Base-by-base conservation (phyloP, 1,140 invertebrate genomes). In the Saccostrea echinata region DNA sequence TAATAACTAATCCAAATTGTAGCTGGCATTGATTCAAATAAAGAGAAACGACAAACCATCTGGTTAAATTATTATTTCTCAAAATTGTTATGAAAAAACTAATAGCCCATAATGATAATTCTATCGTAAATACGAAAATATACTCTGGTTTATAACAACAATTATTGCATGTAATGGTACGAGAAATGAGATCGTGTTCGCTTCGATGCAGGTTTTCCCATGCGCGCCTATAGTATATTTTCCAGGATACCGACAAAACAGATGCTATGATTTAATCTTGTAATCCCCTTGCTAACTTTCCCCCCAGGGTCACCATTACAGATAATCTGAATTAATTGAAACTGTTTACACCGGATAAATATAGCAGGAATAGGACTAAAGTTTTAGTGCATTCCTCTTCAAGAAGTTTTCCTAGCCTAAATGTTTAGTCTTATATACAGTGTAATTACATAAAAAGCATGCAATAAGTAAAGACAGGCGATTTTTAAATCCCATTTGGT, bases 31-130 rank as follows among this genome's bases (percentile, higher is more conserved):
- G 43, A 43, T 9, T 43, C 43, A 61, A 61, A 21, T 61, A 55
- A 61, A 61, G 16, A 3, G 55, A 18, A 35, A 35, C 27, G 68
- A 12, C 68, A 30, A 30, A 30, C 9, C 68, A 76, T 76, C 68
- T 76, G 68, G 68, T 11, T 27, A 27, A 76, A 33, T 76, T 76
- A 24, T 61, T 61, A 76, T 76, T 76, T 76, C 30, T 30, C 68
- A 76, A 76, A 76, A 76, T 76, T 30, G 68, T 76, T 76, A 76
- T 76, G 68, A 76, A 76, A 76, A 76, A 76, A 24, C 68, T 76
- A 76, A 76, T 76, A 27, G 33, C 27, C 68, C 68, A 76, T 76
- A 76, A 76, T 76, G 68, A 76, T 76, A 76, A 76, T 76, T 76
- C 68, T 76, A 30, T 76, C 9, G 68, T 76, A 76, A 76, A 76